Evolutionary conservation across 1,140 invertebrate genomes (phyloP).

Genomic region (Aphis gossypii): DNA sequence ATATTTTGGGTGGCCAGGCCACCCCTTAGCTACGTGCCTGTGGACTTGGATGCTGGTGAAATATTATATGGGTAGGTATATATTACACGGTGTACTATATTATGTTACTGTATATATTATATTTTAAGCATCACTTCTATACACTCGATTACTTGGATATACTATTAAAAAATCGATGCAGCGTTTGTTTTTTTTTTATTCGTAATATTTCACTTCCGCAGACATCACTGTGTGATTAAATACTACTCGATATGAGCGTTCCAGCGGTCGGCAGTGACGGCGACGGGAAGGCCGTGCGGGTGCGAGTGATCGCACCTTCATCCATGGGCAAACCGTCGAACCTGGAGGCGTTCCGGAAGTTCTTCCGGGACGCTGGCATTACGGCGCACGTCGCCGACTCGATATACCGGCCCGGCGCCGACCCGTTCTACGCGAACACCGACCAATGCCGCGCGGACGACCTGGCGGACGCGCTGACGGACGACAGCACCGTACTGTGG

Average conservation of each 20-base stretch:
- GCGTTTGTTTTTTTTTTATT: not conserved
- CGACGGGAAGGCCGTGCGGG: not conserved
- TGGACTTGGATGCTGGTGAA: too few relatives aligned
- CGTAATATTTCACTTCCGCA: too few relatives aligned
- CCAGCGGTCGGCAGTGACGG: too few relatives aligned
- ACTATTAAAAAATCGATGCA: not conserved
- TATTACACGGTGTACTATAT: too few relatives aligned
- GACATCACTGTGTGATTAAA: too few relatives aligned
- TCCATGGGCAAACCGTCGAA: not conserved
- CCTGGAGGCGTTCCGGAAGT: not conserved
- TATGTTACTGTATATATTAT: too few relatives aligned
- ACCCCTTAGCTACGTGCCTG: too few relatives aligned
- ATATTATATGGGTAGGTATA: too few relatives aligned
- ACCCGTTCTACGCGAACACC: slow-evolving; percentile 32
- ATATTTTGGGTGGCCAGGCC: too few relatives aligned
- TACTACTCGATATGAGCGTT: too few relatives aligned
- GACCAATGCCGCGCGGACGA: not conserved
- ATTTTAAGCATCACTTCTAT: not conserved
- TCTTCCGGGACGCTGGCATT: not conserved
- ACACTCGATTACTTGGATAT: not conserved
- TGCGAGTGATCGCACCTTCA: not conserved
- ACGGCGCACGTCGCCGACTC: not conserved
- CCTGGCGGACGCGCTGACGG: not conserved
- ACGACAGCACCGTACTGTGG: not conserved
- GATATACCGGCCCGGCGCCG: not conserved